Evolutionary conservation across 2,888 invertebrate species (phyloP).

Genomic region (Tholera decimalis): DNA sequence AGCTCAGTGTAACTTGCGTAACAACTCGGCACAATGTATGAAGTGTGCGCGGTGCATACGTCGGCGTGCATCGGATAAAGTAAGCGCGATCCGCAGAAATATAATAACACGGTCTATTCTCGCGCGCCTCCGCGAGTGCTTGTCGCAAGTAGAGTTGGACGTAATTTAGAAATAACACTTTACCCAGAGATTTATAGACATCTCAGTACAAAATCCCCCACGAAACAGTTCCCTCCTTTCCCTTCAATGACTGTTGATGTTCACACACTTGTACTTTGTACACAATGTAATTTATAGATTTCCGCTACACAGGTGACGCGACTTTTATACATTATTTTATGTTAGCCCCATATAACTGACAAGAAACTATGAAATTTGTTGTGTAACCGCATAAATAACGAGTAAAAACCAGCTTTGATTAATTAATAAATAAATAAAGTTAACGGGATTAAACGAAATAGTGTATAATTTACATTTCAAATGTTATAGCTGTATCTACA

Average conservation of each 20-base stretch:
- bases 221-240: not conserved
- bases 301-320: not conserved
- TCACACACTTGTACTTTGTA: too few relatives aligned
- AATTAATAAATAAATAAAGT: constrained; percentile 41
- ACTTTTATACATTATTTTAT: constrained; percentile 29
- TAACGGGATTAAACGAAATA: constrained; percentile 42
- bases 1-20: not conserved
- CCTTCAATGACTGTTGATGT: not conserved
- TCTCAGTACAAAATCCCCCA: not conserved
- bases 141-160: not conserved
- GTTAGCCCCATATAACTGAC: constrained; percentile 13
- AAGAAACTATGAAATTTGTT: constrained; percentile 15
- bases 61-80: constrained; percentile 8
- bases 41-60: not conserved
- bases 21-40: not conserved
- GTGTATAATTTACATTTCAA: constrained; percentile 57
- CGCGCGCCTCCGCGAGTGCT: not conserved
- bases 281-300: not conserved
- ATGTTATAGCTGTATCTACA: constrained; percentile 46
- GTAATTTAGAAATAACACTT: too few relatives aligned
- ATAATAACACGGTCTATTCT: constrained; percentile 20
- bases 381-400: constrained; percentile 43
- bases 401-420: constrained; percentile 30
- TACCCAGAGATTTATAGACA: too few relatives aligned
- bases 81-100: constrained; percentile 24